Evolutionary conservation across 92 coral and sea anemone genomes (phyloP).

Genomic region (Parazoanthus darwini): DNA sequence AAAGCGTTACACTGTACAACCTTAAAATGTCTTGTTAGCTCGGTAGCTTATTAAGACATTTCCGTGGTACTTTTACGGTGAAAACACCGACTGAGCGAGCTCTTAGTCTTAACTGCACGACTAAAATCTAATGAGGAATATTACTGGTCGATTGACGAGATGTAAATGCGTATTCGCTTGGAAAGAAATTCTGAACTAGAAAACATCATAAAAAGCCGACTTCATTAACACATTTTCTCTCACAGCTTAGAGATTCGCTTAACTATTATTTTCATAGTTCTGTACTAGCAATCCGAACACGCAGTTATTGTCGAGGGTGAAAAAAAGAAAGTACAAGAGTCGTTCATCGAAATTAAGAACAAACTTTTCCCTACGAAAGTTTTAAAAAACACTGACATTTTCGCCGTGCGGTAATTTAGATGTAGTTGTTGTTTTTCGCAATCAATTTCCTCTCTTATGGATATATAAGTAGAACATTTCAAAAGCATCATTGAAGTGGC

Average conservation of each 20-base stretch:
- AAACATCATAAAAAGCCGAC: neutral
- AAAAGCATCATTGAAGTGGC: neutral
- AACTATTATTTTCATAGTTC: neutral
- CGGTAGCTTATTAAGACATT: conserved; percentile 24
- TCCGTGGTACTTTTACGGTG: conserved; percentile 5
- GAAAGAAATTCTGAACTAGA: neutral
- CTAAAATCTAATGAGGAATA: neutral
- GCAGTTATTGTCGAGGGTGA: neutral
- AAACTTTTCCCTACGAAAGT: too few relatives aligned
- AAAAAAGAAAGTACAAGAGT: neutral
- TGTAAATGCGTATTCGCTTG: neutral
- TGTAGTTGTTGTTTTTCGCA: neutral
- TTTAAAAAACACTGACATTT: neutral
- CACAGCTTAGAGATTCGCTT: neutral
- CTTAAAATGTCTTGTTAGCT: conserved; percentile 9
- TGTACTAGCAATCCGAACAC: neutral
- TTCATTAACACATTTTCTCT: conserved; percentile 12
- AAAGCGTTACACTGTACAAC: neutral
- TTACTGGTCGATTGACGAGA: neutral
- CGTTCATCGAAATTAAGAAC: neutral
- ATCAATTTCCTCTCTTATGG: neutral
- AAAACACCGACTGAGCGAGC: neutral
- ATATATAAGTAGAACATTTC: neutral
- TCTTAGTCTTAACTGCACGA: conserved; percentile 4
- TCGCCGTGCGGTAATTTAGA: neutral